Conservation (phyloP, 2,888 invertebrate species). For the Hypena proboscidalis region DNA sequence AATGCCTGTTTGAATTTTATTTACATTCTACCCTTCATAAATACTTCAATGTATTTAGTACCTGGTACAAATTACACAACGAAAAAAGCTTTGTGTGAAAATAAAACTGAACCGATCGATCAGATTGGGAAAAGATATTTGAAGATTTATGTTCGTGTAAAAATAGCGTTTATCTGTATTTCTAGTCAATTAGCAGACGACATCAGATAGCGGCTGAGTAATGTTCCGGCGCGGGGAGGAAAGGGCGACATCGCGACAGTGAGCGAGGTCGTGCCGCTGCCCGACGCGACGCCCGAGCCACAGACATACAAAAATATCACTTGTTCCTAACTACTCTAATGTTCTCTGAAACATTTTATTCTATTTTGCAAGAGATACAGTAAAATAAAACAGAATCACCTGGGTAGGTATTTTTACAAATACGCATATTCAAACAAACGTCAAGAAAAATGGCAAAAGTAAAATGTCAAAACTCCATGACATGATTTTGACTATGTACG, state of each 20-base stretch:
- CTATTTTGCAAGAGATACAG: too few species aligned
- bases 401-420: too few species aligned
- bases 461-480: too few species aligned
- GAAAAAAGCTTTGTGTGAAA: background rate
- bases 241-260: constrained; percentile 10
- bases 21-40: constrained; percentile 7
- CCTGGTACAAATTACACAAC: background rate
- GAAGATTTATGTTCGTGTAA: constrained; percentile 67
- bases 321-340: constrained; percentile 42
- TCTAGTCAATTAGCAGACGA: constrained; percentile 83
- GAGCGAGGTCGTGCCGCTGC: constrained; percentile 8
- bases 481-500: too few species aligned
- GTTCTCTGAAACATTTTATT: too few species aligned
- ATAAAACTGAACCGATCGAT: constrained; percentile 31
- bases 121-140: constrained; percentile 47
- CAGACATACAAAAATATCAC: constrained; percentile 38
- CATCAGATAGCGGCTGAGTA: constrained; percentile 79
- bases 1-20: constrained; percentile 48
- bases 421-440: too few species aligned
- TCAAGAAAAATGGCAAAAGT: too few species aligned
- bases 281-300: constrained; percentile 27
- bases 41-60: background rate
- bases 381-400: too few species aligned
- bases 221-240: constrained; percentile 51
- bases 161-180: constrained; percentile 79